phyloP scores from a whole-genome alignment of 2,113 vertebrate species.

The Uria aalge region DNA sequence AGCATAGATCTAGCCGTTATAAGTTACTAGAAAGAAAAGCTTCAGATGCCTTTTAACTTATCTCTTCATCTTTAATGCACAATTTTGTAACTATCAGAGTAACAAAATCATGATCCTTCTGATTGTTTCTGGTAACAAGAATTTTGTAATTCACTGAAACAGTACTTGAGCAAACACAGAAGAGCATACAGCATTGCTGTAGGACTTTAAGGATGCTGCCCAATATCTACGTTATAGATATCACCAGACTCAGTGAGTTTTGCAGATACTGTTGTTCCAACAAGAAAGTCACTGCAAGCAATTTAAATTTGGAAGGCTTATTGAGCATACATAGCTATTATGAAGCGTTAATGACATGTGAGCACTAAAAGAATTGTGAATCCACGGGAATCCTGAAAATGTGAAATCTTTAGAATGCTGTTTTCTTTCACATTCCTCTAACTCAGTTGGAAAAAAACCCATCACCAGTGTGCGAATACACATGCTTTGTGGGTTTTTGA shows the following conservation, averaged over 20 bases:
- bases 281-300: neutral
- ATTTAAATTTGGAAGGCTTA: neutral
- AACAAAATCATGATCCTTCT: neutral
- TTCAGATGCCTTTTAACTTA: neutral
- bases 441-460: conserved; percentile 40
- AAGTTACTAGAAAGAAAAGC: neutral
- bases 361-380: neutral
- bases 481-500: conserved; percentile 25
- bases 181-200: neutral
- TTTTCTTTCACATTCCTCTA: neutral
- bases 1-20: neutral
- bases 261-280: neutral
- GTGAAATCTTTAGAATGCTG: neutral
- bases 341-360: neutral
- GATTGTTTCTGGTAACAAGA: neutral
- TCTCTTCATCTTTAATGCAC: neutral
- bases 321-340: neutral
- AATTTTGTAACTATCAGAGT: neutral
- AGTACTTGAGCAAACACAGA: neutral
- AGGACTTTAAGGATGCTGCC: neutral
- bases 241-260: neutral
- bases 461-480: conserved; percentile 45
- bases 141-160: neutral
- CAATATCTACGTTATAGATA: neutral
- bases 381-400: neutral